Conservation (phyloP, 2,113 vertebrate species). For the Caloenas nicobarica region DNA sequence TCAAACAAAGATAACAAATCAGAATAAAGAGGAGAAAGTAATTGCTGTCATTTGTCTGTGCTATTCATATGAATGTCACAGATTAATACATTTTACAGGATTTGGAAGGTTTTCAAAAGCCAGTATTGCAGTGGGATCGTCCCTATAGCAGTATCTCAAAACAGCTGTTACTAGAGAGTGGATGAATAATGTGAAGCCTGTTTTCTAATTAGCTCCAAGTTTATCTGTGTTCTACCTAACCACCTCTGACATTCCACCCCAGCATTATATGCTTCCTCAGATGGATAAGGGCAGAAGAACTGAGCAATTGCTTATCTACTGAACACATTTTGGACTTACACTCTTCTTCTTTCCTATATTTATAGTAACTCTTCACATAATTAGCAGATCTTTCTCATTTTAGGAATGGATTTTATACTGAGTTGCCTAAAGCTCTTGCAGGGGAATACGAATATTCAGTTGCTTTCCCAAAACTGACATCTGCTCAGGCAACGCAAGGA, state of each 20-base stretch:
- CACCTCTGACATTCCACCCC: conserved; percentile 14
- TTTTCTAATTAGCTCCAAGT: conserved; percentile 48
- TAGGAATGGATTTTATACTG: conserved; percentile 21
- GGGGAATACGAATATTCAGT: neutral
- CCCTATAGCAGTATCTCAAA: conserved; percentile 49
- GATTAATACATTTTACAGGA: conserved; percentile 47
- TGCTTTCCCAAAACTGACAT: neutral
- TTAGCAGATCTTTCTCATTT: conserved; percentile 27
- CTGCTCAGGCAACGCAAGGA: neutral
- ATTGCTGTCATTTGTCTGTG: conserved; percentile 4
- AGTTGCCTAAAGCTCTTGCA: conserved; percentile 31
- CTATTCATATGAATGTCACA: conserved; percentile 18
- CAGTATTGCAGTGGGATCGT: conserved; percentile 29
- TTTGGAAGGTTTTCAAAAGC: conserved; percentile 55
- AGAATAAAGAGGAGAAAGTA: conserved; percentile 28
- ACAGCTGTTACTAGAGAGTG: conserved; percentile 34
- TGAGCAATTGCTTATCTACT: neutral
- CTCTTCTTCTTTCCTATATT: neutral
- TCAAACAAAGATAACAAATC: conserved; percentile 25
- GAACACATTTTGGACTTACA: neutral
- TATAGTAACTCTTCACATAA: conserved; percentile 26
- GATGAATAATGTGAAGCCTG: neutral
- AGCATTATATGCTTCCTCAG: conserved; percentile 11
- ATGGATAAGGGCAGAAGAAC: neutral
- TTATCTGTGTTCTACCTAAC: conserved; percentile 4